Percentiles rank a stretch among this genome's conserved stretches.
These are phyloP conservation scores for Lacerta viridis DNA, from an alignment of 2,797 vertebrate species.

Conservation along the genomic window DNA sequence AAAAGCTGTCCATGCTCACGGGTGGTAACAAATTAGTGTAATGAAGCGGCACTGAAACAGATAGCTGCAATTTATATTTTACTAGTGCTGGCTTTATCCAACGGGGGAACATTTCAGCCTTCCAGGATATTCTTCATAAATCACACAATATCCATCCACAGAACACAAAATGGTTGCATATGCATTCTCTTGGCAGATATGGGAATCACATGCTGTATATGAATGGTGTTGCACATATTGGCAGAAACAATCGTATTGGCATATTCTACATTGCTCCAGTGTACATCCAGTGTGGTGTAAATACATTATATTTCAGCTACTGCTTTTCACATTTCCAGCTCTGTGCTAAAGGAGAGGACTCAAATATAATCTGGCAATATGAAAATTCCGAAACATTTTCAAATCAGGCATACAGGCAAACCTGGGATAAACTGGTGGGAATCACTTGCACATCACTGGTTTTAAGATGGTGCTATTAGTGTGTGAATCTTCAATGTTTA, in stretches of 20 bases:
- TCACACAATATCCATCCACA: not conserved
- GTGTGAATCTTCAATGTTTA: not conserved
- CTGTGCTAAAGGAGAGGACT: not conserved
- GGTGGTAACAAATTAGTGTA: not conserved
- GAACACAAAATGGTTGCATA: not conserved
- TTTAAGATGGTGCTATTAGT: not conserved
- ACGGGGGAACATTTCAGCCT: constrained; percentile 12
- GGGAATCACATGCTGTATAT: not conserved
- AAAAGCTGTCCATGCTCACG: not conserved
- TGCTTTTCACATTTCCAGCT: not conserved
- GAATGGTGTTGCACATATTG: not conserved
- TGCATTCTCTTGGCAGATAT: not conserved
- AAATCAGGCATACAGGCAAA: not conserved
- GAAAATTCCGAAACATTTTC: not conserved
- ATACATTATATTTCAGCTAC: not conserved
- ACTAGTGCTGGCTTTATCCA: constrained; percentile 37
- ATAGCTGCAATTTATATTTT: constrained; percentile 30
- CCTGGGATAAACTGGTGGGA: not conserved
- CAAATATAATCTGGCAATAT: not conserved
- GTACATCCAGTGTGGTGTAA: no score
- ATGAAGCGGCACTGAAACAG: constrained; percentile 14
- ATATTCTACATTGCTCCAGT: not conserved
- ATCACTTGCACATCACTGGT: not conserved
- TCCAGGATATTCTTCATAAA: not conserved
- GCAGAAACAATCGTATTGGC: not conserved